Percentiles rank a stretch among this genome's conserved stretches.
phyloP scores from a whole-genome alignment of 2,888 invertebrate species.

The Sinelater perroti region DNA sequence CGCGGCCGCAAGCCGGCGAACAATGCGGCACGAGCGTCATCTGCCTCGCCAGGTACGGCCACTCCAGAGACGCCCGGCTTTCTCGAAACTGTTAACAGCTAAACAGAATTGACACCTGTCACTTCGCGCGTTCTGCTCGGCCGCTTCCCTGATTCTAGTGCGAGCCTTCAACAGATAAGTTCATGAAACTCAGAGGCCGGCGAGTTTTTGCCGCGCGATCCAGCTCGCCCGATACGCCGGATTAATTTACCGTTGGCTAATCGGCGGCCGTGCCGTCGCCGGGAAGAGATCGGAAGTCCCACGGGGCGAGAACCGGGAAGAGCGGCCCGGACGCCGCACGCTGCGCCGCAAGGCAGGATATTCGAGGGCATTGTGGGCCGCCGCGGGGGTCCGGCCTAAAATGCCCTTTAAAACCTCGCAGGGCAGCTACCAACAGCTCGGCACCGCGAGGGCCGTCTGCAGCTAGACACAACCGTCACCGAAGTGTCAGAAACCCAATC shows the following conservation, averaged over 20 bases:
- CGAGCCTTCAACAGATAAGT: slow-evolving; percentile 33
- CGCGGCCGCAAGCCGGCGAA: slow-evolving; percentile 38
- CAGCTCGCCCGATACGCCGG: slow-evolving; percentile 1
- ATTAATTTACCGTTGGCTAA: slow-evolving; percentile 9
- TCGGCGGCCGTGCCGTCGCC: background rate
- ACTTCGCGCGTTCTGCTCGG: slow-evolving; percentile 46
- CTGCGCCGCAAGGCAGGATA: slow-evolving; percentile 17
- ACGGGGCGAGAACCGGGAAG: slow-evolving; percentile 17
- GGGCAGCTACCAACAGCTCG: too few relatives aligned
- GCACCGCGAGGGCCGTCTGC: too few relatives aligned
- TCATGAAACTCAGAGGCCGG: slow-evolving; percentile 27
- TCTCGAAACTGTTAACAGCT: slow-evolving; percentile 45
- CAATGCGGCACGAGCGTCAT: slow-evolving; percentile 51
- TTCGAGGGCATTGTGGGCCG: slow-evolving; percentile 17
- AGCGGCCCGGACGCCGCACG: slow-evolving; percentile 1
- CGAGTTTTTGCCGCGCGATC: slow-evolving; percentile 18
- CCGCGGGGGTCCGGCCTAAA: slow-evolving; percentile 21
- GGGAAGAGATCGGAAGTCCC: slow-evolving; percentile 11
- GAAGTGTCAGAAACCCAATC: too few relatives aligned
- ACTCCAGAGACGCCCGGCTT: slow-evolving; percentile 37
- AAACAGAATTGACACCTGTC: slow-evolving; percentile 52
- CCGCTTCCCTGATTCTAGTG: slow-evolving; percentile 39
- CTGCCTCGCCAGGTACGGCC: slow-evolving; percentile 47
- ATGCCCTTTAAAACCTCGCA: too few relatives aligned
- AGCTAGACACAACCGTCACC: too few relatives aligned